Evolutionary conservation across 2,888 invertebrate genomes (phyloP), one percentile per base, ranked within the genome.

Genomic region (Agriopis aurantiaria): DNA sequence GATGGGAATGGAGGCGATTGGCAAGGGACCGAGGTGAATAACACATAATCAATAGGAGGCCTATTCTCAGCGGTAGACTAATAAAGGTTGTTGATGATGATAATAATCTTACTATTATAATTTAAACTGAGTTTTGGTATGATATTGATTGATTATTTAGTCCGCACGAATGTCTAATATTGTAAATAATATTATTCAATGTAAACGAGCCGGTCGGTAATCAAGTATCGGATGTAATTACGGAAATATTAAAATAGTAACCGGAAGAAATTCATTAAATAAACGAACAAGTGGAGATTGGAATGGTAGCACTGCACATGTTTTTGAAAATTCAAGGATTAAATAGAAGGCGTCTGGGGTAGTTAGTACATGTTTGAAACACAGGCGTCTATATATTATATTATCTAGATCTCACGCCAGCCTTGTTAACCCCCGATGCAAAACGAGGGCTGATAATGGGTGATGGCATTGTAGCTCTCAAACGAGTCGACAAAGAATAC

Each of bases 181-280:
- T 76, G 76, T 69, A 73, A 48, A 62, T 63, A 64, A 62, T 63
- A 64, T 33, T 48, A 67, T 65, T 71, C 61, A 65, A 78, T 78
- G 75, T 57, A 82, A 79, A 83, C 83, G 81, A 83, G 75, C 75
- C 78, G 74, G 72, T 75, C 81, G 72, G 68, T 74, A 75, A 79
- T 80, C 80, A 71, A 78, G 83, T 86, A 87, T 88, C 77, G 81
- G 80, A 79, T 83, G 76, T 81, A 77, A 79, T 81, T 76, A 79
- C 84, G 89, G 88, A 90, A 88, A 84, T 81, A 78, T 82, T 80
- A 83, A 80, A 78, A 82, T 85, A 80, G 70, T 81, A 75, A 84
- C 84, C 88, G 88, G 88, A 89, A 88, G 82, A 17, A 79, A 78
- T 68, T 69, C 55, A 63, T 68, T 68, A 64, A 61, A 68, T 68